Base-by-base conservation (phyloP, 2,888 invertebrate species). In the Agrochola lota region DNA sequence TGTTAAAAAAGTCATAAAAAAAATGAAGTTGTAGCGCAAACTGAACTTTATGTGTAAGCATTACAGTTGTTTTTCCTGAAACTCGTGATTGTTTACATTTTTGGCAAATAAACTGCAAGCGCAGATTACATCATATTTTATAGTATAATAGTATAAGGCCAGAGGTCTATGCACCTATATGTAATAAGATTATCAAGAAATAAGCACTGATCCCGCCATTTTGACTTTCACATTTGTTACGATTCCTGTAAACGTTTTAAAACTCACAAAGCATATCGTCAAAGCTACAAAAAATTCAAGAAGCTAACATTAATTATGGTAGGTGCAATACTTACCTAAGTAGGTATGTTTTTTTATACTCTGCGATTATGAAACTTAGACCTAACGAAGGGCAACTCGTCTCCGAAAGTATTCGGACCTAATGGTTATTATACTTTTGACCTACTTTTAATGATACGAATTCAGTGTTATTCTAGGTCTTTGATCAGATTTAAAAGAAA, bases 371-470 rank as follows among this genome's bases (percentile, higher is more conserved):
- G 5, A 74, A 11, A 77, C 40, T 23, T 52, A 77, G 30, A 52
- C 43, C 6, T 5, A 26, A 17, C 4, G 49, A 55, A n/a, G 46
- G 20, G n/a, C 23, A n/a, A 46, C 8, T 64, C 17, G 35, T 57
- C 35, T 78, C 57, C 35, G 2, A 35, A 78, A 76, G 26, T 26
- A 11, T 64, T 66, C 55, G n/a, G 62, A 43, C 26, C 8, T 63
- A 66, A 57, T 40, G 55, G 35, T 67, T 66, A 35, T 78, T 57
- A 23, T 57, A 46, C 35, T 57, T 55, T 55, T 66, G 55, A 57
- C 35, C 26, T 67, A 79, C 26, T 66, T 26, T 26, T 17, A 66
- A 78, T 64, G 23, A 23, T 35, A 43, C 49, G 30, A 78, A 67
- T 35, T 26, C 40, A 49, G 23, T 66, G 20, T 67, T 67, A 55